These are phyloP conservation scores for Epistrophe eligans DNA, from an alignment of 2,888 invertebrate species.

Conservation along the genomic window DNA sequence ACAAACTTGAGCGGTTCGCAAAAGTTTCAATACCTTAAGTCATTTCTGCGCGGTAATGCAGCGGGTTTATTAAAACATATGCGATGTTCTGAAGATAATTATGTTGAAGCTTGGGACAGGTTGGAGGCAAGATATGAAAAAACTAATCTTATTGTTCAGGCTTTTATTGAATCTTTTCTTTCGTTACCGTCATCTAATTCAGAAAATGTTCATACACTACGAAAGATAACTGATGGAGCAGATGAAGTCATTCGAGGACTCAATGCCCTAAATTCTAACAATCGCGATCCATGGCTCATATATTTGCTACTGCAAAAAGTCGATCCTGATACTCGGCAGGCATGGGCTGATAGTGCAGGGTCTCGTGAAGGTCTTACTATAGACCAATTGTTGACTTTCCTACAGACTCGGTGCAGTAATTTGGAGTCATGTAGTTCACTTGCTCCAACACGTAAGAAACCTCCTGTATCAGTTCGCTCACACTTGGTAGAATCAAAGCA, in stretches of 20 bases:
- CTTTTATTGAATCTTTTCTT: slow-evolving; percentile 1
- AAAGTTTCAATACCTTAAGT: not conserved
- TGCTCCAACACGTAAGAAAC: not conserved
- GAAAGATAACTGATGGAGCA: too few relatives aligned
- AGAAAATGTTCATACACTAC: not conserved
- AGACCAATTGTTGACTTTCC: not conserved
- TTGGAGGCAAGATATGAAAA: slow-evolving; percentile 14
- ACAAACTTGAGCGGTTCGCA: not conserved
- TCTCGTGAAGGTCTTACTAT: not conserved
- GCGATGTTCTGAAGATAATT: not conserved
- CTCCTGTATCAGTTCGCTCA: not conserved
- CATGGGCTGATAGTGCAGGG: not conserved
- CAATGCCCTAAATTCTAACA: slow-evolving; percentile 45
- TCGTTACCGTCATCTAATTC: slow-evolving; percentile 5
- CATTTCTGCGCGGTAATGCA: not conserved
- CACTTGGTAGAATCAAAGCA: not conserved
- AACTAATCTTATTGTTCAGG: slow-evolving; percentile 6
- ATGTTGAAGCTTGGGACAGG: slow-evolving; percentile 18
- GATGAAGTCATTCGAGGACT: not conserved
- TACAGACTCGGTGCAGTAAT: slow-evolving; percentile 1
- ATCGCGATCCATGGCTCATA: slow-evolving; percentile 60
- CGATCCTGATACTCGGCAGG: slow-evolving; percentile 20
- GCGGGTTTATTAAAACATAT: slow-evolving; percentile 14
- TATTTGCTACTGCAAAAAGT: slow-evolving; percentile 45
- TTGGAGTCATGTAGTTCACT: not conserved